Evolutionary conservation across 2,888 invertebrate genomes (phyloP), one percentile per base, ranked within the genome.

Genomic region (Catocala fraxini): DNA sequence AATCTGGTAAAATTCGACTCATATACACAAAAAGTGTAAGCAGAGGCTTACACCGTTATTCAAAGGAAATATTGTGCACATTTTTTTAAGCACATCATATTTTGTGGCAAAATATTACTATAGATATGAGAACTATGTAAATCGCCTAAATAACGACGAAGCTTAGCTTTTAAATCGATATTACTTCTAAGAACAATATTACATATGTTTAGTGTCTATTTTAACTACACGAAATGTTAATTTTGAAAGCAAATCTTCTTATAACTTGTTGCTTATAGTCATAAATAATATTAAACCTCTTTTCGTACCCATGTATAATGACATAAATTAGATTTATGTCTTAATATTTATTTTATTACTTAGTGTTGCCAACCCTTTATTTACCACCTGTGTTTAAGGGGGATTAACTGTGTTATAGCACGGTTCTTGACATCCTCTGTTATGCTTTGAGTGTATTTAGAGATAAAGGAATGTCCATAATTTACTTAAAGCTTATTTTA

Each of bases 261-360:
- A 59, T 66, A 69, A 61, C 25, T 43, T 48, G 13, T 58, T 25
- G 10, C 39, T 43, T 67, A 49, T 42, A 56, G 52, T 62, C 59
- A 79, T 82, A 80, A 82, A 81, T 81, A 66, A 72, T 63, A 39
- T 55, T 73, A 72, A 80, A 77, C 67, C 72, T 62, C 63, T 56
- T 55, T 67, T 57, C 43, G 52, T 68, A 46, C 52, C 62, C 71
- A 59, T 73, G 65, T 72, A 74, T 63, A 66, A 39, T 71, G 64
- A 66, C 61, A 60, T 46, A 75, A 77, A 73, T 77, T 75, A 72
- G 77, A 84, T 81, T 81, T 82, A 81, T 80, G 80, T 80, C 80
- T 80, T 68, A 83, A 85, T 83, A 76, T 82, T 79, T 77, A 68
- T 79, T 71, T 80, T 84, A 80, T 76, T 77, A 79, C 79, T 76